Evolutionary conservation across 2,888 invertebrate genomes (phyloP), one percentile per base, ranked within the genome.

Genomic region (Ophioninae sp.): DNA sequence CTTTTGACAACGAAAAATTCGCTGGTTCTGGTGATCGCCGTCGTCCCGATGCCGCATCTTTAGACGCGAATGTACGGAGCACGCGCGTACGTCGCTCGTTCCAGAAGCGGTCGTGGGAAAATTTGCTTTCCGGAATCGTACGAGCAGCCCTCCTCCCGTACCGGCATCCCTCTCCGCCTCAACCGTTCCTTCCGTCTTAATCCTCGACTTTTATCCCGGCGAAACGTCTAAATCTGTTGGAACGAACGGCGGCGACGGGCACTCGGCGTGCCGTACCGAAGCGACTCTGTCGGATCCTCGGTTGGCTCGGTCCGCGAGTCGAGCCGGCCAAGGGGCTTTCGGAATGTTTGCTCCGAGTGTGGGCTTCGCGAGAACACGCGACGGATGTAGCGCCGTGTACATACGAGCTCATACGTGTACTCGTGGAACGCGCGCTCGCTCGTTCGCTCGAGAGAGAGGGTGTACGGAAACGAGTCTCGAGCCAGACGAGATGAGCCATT

Each of bases 181-280:
- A 44, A 2, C 41, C 51, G 13, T 77, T 78, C 56, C 58, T 41
- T 76, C 41, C 56, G 20, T 77, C 72, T 79, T 78, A 61, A 59
- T 22, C 22, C 59, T 59, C 20, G 17, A 13, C 51, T 63, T 30
- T n/a, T 61, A 41, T 30, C 20, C 61, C 58, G 59, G 82, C 81
- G 80, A 67, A 86, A 79, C 85, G 84, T 87, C 91, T 90, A 91
- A 91, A 91, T 91, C 90, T 89, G 90, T 91, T 91, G 90, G 88
- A 86, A 86, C 73, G 79, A 58, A 79, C 86, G 86, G 88, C 86
- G 87, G 88, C 86, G 87, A 88, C 88, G 86, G 88, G 87, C 30
- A 65, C 76, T 44, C 79, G 82, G 82, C 61, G 3, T 2, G 82
- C 78, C 77, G 75, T 76, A 76, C 83, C 56, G 71, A 75, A 83